Evolutionary conservation across 2,113 vertebrate genomes (phyloP), one percentile per base, ranked within the genome.

Genomic region (Zosterops borbonicus): DNA sequence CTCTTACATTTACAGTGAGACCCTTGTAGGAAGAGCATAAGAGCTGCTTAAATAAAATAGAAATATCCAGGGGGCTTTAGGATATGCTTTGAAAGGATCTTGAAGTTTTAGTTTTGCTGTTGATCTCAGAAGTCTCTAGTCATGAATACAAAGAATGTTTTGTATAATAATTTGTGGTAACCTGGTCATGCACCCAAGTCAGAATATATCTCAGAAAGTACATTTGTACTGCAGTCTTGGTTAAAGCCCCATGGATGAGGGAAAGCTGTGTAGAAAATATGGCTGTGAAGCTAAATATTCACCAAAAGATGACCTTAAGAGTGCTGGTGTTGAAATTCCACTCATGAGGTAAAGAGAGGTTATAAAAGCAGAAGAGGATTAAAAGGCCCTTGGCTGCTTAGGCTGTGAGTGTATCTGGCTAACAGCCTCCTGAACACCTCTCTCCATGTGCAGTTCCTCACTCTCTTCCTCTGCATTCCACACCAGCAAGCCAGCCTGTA

Each of bases 401-500:
- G 37, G 35, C 82, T 41, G 35, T 28, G 87, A 65, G 63, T 42
- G 29, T 55, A 87, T 63, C 81, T 90, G 81, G 31, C n/a, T 24
- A 1, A 22, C 12, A 71, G n/a, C 56, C 46, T 88, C 29, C 75
- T 50, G 33, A 63, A 16, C 3, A 3, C 33, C 86, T 33, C 7
- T 27, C 2, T 3, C 64, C 62, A 5, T 5, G 4, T 37, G 28
- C 25, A 20, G 11, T 2, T 59, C 64, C 60, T 67, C 20, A 3
- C 9, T 25, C 28, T 52, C 11, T 52, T 74, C 63, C 71, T 74
- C 59, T 59, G 42, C 47, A 13, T 59, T 47, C 52, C 81, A 9
- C 33, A 63, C 0, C 0, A 28, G 18, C 22, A 7, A 0, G 1
- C 31, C 70, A 89, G n/a, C 23, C 85, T 75, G 47, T 21, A 12